Conservation (phyloP, 1,140 invertebrate genomes). For the Drosophila paulistorum region DNA sequence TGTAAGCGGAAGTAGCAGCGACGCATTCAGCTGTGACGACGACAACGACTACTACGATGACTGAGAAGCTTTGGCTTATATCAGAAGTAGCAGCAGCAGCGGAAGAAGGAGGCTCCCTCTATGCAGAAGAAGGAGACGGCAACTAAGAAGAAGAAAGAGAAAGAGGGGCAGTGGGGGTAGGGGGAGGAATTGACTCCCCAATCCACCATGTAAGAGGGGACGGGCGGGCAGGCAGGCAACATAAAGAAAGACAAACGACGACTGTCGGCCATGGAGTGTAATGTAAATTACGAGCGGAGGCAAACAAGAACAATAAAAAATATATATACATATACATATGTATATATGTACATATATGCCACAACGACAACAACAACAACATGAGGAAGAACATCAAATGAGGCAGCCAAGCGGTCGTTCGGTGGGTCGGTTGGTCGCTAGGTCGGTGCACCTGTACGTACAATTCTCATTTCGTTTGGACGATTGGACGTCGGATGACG, state of each 20-base stretch:
- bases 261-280: constrained; percentile 58
- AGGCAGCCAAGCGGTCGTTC: constrained; percentile 46
- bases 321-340: constrained; percentile 14
- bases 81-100: constrained; percentile 33
- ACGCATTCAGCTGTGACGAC: constrained; percentile 73
- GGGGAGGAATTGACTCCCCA: not conserved
- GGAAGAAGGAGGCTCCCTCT: constrained; percentile 21
- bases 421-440: constrained; percentile 29
- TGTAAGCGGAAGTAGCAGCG: constrained; percentile 75
- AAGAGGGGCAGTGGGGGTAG: not conserved
- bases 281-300: constrained; percentile 71
- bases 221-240: constrained; percentile 31
- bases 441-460: constrained; percentile 54
- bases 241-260: constrained; percentile 71
- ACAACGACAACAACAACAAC: constrained; percentile 24
- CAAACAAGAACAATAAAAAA: constrained; percentile 69
- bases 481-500: constrained; percentile 28
- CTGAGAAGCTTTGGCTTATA: constrained; percentile 48
- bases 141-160: no score
- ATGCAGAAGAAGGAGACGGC: not conserved
- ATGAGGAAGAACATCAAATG: constrained; percentile 39
- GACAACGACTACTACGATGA: constrained; percentile 34
- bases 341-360: not conserved
- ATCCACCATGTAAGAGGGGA: not conserved
- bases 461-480: constrained; percentile 20